Conservation (phyloP, 2,113 vertebrate species). For the Aramus guarauna region DNA sequence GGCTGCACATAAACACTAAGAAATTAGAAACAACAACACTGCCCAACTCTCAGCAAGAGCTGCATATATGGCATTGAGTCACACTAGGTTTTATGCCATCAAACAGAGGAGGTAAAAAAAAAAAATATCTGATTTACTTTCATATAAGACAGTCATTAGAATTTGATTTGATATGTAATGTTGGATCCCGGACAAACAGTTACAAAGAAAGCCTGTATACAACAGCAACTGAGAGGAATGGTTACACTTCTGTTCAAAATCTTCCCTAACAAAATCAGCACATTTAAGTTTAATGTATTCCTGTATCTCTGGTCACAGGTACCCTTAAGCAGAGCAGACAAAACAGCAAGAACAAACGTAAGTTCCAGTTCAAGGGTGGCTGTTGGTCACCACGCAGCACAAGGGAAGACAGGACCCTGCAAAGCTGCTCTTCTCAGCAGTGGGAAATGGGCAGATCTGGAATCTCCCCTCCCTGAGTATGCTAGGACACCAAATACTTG, state of each 20-base stretch:
- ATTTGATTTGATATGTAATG: neutral
- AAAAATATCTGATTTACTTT: neutral
- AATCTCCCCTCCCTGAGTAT: neutral
- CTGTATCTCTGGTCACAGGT: neutral
- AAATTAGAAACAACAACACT: neutral
- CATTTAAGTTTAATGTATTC: neutral
- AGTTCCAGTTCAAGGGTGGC: neutral
- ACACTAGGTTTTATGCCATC: neutral
- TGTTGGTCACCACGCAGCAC: rapidly evolving
- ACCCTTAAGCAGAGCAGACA: neutral
- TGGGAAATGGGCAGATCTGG: neutral
- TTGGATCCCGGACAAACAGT: neutral
- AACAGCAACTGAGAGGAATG: neutral
- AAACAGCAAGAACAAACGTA: neutral
- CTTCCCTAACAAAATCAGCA: neutral
- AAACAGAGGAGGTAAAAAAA: neutral
- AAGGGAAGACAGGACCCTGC: neutral
- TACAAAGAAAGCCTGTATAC: neutral
- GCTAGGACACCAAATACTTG: neutral
- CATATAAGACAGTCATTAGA: neutral
- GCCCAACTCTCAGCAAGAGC: neutral
- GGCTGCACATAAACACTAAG: neutral
- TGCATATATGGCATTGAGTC: neutral
- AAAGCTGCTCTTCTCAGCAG: neutral
- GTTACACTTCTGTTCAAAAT: neutral